phyloP scores from a whole-genome alignment of 2,888 invertebrate genomes.

The Eutolmus rufibarbis region DNA sequence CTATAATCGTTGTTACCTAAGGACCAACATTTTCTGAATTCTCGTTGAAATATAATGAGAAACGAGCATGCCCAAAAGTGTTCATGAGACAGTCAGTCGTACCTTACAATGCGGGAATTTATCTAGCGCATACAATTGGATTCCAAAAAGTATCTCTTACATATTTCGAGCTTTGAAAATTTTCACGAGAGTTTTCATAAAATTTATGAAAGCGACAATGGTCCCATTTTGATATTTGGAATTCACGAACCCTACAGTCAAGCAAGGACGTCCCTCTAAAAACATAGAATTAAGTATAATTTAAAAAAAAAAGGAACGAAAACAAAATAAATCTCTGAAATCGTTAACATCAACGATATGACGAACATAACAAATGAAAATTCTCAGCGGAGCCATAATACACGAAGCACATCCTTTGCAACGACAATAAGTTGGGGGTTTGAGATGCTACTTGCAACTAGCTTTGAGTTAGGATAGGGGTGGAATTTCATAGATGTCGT shows the following conservation, averaged over 20 bases:
- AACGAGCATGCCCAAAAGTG: neutral
- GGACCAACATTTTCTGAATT: too few relatives aligned
- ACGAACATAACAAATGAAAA: neutral
- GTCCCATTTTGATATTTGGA: neutral
- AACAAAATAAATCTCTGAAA: neutral
- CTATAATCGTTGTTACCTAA: too few relatives aligned
- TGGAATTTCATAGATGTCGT: constrained; percentile 15
- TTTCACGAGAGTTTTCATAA: neutral
- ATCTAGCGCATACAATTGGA: neutral
- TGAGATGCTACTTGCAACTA: neutral
- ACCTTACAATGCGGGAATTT: neutral
- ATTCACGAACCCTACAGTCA: neutral
- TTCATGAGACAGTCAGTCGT: neutral
- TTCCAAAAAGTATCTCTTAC: neutral
- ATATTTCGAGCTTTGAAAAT: neutral
- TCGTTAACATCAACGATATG: neutral
- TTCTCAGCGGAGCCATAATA: neutral
- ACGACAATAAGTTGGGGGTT: neutral
- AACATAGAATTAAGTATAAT: neutral
- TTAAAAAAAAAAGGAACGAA: neutral
- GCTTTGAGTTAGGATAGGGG: neutral
- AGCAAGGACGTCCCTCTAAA: neutral
- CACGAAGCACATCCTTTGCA: neutral
- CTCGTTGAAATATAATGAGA: neutral
- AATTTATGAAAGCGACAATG: neutral